A percentile compares a stretch with the other conserved stretches of the same genome.
These are phyloP conservation scores for Umimayanthus kanabou DNA, from an alignment of 92 coral and sea anemone species.

Conservation along the genomic window DNA sequence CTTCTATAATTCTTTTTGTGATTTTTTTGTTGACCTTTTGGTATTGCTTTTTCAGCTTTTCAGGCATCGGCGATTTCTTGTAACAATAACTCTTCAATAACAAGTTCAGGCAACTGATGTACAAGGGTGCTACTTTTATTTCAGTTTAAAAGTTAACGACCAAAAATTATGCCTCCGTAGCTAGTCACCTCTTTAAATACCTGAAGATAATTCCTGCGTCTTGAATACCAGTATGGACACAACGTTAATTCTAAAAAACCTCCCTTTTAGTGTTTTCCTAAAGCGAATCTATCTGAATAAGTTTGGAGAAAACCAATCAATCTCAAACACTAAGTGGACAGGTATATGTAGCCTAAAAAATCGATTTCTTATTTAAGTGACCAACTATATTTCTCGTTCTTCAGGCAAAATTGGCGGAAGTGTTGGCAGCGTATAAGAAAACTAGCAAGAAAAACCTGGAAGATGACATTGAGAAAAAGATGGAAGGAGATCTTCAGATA, in stretches of 20 bases:
- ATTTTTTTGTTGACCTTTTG: no score
- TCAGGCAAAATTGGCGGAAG: conserved; percentile 62
- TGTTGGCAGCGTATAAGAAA: conserved; percentile 72
- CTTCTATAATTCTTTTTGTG: no score
- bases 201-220: background rate
- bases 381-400: background rate
- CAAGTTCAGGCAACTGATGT: background rate
- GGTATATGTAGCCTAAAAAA: no score
- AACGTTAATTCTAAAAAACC: background rate
- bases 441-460: conserved; percentile 70
- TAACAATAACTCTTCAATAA: no score
- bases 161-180: background rate
- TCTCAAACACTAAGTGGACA: no score
- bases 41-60: no score
- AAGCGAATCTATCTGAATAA: background rate
- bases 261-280: background rate
- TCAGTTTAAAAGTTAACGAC: background rate
- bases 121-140: background rate
- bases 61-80: background rate
- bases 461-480: conserved; percentile 80
- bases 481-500: conserved; percentile 77
- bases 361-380: no score
- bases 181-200: no score
- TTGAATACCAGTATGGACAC: background rate
- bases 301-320: background rate